Conservation (phyloP, 2,888 invertebrate species). For the Lycocerus yunnanus region DNA sequence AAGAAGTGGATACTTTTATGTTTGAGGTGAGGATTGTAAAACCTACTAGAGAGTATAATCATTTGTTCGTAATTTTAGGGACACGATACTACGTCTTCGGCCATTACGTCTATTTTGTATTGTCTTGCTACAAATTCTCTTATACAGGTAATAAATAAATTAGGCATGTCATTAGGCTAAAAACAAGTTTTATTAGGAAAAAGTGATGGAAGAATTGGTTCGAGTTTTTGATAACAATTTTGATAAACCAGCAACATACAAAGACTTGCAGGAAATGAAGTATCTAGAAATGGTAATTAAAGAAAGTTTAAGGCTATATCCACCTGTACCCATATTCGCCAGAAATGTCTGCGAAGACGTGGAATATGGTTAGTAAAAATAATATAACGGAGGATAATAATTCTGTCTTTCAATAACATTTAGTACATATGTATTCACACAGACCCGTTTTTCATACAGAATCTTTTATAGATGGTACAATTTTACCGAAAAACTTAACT, state of each 20-base stretch:
- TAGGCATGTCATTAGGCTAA: not conserved
- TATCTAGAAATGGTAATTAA: conserved; percentile 60
- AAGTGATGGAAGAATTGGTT: conserved; percentile 47
- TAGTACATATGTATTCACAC: not conserved
- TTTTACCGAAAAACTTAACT: conserved; percentile 51
- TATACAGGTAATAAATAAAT: not conserved
- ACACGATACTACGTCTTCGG: not conserved
- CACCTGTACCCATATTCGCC: conserved; percentile 58
- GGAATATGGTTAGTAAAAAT: not conserved
- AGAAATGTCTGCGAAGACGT: not conserved
- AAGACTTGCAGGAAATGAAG: conserved; percentile 58
- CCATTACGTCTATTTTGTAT: not conserved
- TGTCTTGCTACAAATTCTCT: not conserved
- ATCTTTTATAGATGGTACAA: conserved; percentile 19
- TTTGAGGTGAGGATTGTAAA: conserved; percentile 61
- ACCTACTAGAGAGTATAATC: not conserved
- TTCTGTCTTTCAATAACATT: not conserved
- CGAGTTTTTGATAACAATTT: conserved; percentile 43
- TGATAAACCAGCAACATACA: conserved; percentile 32
- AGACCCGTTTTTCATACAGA: not conserved
- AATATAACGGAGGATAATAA: not conserved
- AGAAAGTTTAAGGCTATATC: conserved; percentile 58
- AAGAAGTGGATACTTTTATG: conserved; percentile 77
- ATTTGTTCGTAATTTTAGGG: not conserved
- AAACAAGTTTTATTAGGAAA: conserved; percentile 43